Evolutionary conservation across 2,797 vertebrate species (phyloP).

Genomic region (Phrynocephalus forsythii): DNA sequence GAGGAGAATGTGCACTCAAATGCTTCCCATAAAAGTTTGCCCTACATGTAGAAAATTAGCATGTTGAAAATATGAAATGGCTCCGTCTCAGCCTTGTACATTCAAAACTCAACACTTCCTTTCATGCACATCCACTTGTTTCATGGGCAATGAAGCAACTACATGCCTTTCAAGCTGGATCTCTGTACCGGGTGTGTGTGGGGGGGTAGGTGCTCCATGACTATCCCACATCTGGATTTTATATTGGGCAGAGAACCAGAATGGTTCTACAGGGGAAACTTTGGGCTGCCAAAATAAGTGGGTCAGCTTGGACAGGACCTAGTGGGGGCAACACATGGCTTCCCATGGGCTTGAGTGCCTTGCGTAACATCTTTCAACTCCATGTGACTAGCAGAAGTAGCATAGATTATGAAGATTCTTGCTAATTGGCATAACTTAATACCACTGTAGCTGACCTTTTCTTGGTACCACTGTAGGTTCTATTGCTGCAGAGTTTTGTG

Average conservation of each 20-base stretch:
- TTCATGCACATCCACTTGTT: not conserved
- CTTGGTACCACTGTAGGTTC: not conserved
- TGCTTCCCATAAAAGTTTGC: not conserved
- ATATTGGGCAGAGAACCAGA: not conserved
- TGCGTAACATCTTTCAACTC: not conserved
- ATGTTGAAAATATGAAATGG: not conserved
- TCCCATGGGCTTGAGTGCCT: not conserved
- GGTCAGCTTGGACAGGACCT: not conserved
- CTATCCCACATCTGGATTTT: not conserved
- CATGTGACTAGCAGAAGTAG: not conserved
- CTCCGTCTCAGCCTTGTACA: not conserved
- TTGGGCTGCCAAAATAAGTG: not conserved
- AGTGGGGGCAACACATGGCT: no score
- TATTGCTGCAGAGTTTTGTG: not conserved
- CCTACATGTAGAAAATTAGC: not conserved
- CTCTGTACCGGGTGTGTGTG: not conserved
- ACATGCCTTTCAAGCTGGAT: conserved; percentile 35
- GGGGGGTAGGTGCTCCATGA: no score
- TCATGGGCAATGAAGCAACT: not conserved
- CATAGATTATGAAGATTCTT: not conserved
- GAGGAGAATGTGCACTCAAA: not conserved
- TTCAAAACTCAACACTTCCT: not conserved
- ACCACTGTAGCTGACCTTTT: not conserved
- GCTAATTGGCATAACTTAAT: not conserved
- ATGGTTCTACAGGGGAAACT: no score